Base-by-base conservation (phyloP, 1,140 invertebrate genomes). In the Neodiprion pinetum region DNA sequence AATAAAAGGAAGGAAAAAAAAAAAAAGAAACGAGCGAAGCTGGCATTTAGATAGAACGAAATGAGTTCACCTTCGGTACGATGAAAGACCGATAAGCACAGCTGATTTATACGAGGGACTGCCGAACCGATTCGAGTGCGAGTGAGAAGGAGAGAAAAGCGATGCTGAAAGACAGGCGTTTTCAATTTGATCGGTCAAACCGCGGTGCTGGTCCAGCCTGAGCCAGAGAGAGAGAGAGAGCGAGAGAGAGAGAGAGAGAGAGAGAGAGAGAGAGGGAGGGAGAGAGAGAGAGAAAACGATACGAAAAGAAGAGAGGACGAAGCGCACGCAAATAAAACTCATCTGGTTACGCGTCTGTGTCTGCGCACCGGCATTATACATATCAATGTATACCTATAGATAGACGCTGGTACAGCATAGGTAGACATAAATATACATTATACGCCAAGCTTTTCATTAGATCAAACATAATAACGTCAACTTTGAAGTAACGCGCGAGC, bases 11-110 rank as follows among this genome's bases (percentile, higher is more conserved):
- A 14, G 9, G 9, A 9, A 61, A 17, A 61, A 14, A 17, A 17
- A 61, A 61, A 12, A 61, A 80, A 87, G 82, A 88, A 88, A 85
- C 28, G 28, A 40, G 5, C 28, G 2, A 40, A 86, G 84, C 86
- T 84, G 84, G 87, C 86, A 87, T 88, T 87, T 87, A 87, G 86
- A 87, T 84, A 85, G 86, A 87, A 86, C 82, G 86, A 85, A 88
- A 88, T 87, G 87, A 87, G 86, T 88, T 88, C 85, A 86, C 84
- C 85, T 87, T 84, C 85, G 82, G 83, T 1, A 83, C 82, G 86
- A 86, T 88, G 86, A 88, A 88, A 88, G 86, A 85, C 83, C 86
- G 87, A 88, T 88, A 88, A 88, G 86, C 86, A 88, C 85, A 87
- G 86, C 81, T 82, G 81, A 86, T 85, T 86, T 86, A 84, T 85